A percentile compares a stretch with the other conserved stretches of the same genome.
Evolutionary conservation across 2,113 vertebrate genomes (phyloP).

Genomic region (Alaudala cheleensis): DNA sequence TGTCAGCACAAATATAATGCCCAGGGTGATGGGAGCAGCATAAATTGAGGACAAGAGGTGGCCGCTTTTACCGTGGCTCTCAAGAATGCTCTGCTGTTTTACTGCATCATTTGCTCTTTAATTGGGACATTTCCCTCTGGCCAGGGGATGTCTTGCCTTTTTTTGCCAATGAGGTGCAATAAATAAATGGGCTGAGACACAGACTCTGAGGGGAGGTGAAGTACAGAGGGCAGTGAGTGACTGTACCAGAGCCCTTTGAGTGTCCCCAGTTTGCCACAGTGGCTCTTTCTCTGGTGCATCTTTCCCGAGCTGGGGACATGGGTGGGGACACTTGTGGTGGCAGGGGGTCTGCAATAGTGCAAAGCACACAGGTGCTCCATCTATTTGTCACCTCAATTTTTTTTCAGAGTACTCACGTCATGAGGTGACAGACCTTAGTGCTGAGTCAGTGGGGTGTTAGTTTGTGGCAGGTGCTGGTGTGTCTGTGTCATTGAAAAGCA

Average conservation of each 20-base stretch:
- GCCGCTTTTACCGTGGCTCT: background rate
- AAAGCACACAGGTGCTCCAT: background rate
- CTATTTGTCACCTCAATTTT: background rate
- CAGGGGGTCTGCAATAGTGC: fast-evolving
- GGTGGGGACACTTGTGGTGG: background rate
- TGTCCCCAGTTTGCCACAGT: background rate
- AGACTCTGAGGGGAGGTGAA: background rate
- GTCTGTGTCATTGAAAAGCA: background rate
- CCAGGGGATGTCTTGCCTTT: background rate
- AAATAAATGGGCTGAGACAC: background rate
- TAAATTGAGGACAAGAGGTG: slow-evolving; percentile 53
- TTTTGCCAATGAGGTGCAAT: slow-evolving; percentile 4
- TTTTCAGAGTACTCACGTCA: background rate
- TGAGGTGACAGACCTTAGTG: fast-evolving
- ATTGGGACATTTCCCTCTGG: slow-evolving; percentile 32
- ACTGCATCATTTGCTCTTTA: slow-evolving; percentile 20
- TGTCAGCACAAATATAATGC: slow-evolving; percentile 58
- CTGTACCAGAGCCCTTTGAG: background rate
- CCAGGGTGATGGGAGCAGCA: slow-evolving; percentile 9
- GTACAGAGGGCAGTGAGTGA: background rate
- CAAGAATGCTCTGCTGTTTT: slow-evolving; percentile 29
- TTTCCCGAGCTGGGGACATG: background rate
- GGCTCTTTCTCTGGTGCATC: background rate
- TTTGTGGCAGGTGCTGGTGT: background rate
- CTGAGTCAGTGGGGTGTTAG: background rate